Conservation (phyloP, 2,888 invertebrate species). For the Acleris literana region DNA sequence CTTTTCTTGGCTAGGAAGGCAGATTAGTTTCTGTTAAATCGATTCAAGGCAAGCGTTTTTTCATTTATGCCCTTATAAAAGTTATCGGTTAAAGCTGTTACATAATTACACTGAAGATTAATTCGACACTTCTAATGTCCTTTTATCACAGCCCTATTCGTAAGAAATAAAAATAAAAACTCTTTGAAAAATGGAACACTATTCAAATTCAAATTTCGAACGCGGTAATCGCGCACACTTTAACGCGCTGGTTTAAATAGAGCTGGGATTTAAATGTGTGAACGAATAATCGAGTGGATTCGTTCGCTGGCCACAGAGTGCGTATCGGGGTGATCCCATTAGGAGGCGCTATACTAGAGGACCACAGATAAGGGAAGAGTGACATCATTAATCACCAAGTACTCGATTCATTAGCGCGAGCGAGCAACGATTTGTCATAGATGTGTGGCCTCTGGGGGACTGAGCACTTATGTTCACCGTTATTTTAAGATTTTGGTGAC, state of each 20-base stretch:
- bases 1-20: too few species aligned
- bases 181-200: conserved; percentile 29
- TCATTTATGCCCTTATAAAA: background rate
- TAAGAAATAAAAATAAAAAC: conserved; percentile 7
- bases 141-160: conserved; percentile 13
- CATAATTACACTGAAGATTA: conserved; percentile 25
- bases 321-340: conserved; percentile 40
- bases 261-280: conserved; percentile 24
- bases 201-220: conserved; percentile 31
- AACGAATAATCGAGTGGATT: conserved; percentile 34
- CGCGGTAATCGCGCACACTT: conserved; percentile 28
- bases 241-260: conserved; percentile 23
- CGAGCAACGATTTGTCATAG: conserved; percentile 40
- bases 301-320: conserved; percentile 28
- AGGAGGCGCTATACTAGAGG: conserved; percentile 40
- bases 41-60: background rate
- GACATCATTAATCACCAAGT: conserved; percentile 40
- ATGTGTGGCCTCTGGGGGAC: conserved; percentile 38
- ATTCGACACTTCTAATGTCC: conserved; percentile 27
- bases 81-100: conserved; percentile 18
- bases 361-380: conserved; percentile 37
- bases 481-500: background rate
- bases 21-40: background rate
- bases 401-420: conserved; percentile 40
- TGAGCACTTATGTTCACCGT: conserved; percentile 7